Evolutionary conservation across 2,797 vertebrate genomes (phyloP).

Genomic region (Mallotus villosus): DNA sequence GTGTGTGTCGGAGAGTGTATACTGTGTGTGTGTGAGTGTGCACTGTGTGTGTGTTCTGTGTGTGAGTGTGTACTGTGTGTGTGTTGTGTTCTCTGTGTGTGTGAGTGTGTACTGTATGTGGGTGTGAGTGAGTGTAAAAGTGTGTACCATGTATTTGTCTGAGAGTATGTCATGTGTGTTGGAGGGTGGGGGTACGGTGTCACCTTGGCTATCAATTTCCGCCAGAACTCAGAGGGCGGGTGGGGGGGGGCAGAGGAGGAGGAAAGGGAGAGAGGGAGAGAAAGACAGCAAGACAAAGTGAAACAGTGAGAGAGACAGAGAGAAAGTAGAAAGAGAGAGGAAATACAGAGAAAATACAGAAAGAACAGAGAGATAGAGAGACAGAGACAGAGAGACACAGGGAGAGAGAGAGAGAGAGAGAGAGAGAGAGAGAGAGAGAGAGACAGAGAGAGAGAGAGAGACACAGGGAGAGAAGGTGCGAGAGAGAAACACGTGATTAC

Average conservation of each 20-base stretch:
- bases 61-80: too few relatives aligned
- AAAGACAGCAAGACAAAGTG: not conserved
- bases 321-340: too few relatives aligned
- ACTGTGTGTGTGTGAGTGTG: not conserved
- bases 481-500: not conserved
- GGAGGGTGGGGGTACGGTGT: conserved; percentile 8
- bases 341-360: too few relatives aligned
- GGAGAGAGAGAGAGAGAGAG: not conserved
- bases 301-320: not conserved
- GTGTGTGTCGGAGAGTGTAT: too few relatives aligned
- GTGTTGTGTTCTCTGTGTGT: too few relatives aligned
- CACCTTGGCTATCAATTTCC: conserved; percentile 9
- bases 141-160: not conserved
- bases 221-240: not conserved
- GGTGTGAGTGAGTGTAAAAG: not conserved
- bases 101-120: not conserved
- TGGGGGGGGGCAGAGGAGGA: not conserved
- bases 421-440: conserved; percentile 1
- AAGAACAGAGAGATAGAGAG: not conserved
- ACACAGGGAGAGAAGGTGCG: conserved; percentile 9
- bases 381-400: not conserved
- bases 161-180: not conserved
- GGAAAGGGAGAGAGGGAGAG: not conserved
- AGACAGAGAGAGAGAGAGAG: conserved; percentile 3
- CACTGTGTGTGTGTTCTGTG: too few relatives aligned